A percentile compares a stretch with the other conserved stretches of the same genome.
Conservation (phyloP, 2,888 invertebrate species). For the Psylliodes chrysocephalus region DNA sequence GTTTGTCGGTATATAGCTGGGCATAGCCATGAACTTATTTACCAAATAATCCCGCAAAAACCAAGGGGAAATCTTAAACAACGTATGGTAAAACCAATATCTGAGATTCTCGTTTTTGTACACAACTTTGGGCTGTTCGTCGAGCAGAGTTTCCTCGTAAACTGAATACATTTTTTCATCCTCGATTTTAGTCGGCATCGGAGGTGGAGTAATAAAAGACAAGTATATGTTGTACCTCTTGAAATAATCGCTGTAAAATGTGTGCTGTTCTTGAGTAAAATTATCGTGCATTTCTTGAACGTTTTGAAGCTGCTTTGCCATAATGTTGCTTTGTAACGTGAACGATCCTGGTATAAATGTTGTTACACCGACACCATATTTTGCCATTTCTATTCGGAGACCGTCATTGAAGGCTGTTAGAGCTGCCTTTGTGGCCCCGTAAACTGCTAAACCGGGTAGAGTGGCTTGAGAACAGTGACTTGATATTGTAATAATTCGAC, state of each 20-base stretch:
- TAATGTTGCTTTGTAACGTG: slow-evolving; percentile 74
- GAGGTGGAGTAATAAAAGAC: slow-evolving; percentile 54
- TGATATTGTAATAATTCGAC: slow-evolving; percentile 81
- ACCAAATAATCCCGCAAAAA: slow-evolving; percentile 70
- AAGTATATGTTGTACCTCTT: slow-evolving; percentile 71
- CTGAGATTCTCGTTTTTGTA: slow-evolving; percentile 79
- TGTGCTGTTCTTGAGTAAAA: slow-evolving; percentile 72
- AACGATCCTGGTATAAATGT: slow-evolving; percentile 85
- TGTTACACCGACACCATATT: slow-evolving; percentile 77
- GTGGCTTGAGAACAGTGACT: slow-evolving; percentile 83
- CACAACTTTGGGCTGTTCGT: slow-evolving; percentile 68
- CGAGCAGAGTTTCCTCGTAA: slow-evolving; percentile 73
- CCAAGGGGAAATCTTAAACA: slow-evolving; percentile 73
- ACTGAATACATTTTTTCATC: slow-evolving; percentile 66
- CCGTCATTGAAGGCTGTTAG: slow-evolving; percentile 78
- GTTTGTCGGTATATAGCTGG: slow-evolving; percentile 59
- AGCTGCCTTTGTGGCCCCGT: slow-evolving; percentile 86
- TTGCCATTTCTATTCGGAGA: slow-evolving; percentile 77
- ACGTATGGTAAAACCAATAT: slow-evolving; percentile 73
- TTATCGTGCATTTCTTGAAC: slow-evolving; percentile 73
- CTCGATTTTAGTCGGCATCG: slow-evolving; percentile 67
- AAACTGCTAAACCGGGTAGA: slow-evolving; percentile 79
- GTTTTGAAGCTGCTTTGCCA: slow-evolving; percentile 71
- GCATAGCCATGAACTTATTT: slow-evolving; percentile 73
- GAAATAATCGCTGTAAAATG: slow-evolving; percentile 76